phyloP scores from a whole-genome alignment of 1,140 invertebrate genomes.

The Zaprionus kolodkinae region DNA sequence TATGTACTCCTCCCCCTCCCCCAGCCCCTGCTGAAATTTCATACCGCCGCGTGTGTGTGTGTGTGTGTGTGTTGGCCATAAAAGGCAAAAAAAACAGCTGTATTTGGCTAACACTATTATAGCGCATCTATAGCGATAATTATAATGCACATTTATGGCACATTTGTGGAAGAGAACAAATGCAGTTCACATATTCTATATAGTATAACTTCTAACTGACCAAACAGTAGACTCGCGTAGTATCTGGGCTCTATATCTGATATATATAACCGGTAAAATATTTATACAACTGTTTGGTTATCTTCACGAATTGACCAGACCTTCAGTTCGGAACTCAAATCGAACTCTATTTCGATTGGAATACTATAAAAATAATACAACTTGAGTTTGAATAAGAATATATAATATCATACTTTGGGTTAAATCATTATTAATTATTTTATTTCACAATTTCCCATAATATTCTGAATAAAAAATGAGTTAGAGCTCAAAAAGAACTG shows the following conservation, averaged over 20 bases:
- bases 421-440: background rate
- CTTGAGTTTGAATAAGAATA: background rate
- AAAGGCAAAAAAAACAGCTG: constrained; percentile 4
- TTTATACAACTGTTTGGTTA: constrained; percentile 16
- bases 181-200: background rate
- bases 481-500: too few relatives aligned
- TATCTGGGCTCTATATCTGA: background rate
- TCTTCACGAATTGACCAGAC: background rate
- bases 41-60: background rate
- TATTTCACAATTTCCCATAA: too few relatives aligned
- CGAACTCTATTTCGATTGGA: background rate
- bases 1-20: background rate
- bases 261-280: background rate
- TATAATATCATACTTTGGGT: background rate
- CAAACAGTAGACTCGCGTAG: background rate
- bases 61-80: background rate
- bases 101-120: constrained; percentile 3
- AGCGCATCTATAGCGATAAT: background rate
- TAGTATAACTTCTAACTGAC: background rate
- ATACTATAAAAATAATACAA: background rate
- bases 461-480: too few relatives aligned
- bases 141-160: constrained; percentile 3
- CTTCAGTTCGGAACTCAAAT: background rate
- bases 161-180: constrained; percentile 5
- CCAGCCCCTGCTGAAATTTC: background rate